Conservation (phyloP, 2,888 invertebrate species). For the Ischnus inquisitorius region DNA sequence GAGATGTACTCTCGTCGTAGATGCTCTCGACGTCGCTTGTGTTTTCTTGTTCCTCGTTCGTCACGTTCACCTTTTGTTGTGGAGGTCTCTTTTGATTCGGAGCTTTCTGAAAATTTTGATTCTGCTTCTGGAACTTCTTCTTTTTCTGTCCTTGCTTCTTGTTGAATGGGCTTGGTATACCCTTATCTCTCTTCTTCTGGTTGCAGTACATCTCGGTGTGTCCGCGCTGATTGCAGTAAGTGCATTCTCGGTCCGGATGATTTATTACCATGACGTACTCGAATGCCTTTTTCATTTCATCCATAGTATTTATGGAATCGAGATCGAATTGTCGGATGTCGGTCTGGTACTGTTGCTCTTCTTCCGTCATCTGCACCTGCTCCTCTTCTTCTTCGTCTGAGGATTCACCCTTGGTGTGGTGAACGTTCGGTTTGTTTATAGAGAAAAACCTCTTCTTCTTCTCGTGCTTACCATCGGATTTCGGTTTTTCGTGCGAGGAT, state of each 20-base stretch:
- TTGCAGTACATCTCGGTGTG: constrained; percentile 52
- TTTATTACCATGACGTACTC: constrained; percentile 53
- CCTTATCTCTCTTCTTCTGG: constrained; percentile 46
- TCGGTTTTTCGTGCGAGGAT: constrained; percentile 28
- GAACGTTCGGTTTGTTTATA: constrained; percentile 38
- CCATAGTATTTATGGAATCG: constrained; percentile 40
- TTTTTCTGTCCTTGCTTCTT: constrained; percentile 31
- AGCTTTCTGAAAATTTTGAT: constrained; percentile 37
- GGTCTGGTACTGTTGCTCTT: constrained; percentile 43
- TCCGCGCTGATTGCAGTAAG: constrained; percentile 41
- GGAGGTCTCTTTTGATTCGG: constrained; percentile 52
- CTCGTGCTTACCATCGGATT: constrained; percentile 15
- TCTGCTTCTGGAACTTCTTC: constrained; percentile 5
- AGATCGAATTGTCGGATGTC: constrained; percentile 45
- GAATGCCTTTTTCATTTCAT: constrained; percentile 35
- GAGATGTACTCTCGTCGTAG: constrained; percentile 43
- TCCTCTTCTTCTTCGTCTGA: constrained; percentile 28
- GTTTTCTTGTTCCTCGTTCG: constrained; percentile 30
- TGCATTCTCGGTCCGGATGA: constrained; percentile 47
- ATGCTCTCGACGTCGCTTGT: constrained; percentile 48
- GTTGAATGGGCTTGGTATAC: constrained; percentile 54
- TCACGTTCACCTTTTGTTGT: constrained; percentile 37
- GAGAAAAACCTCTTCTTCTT: constrained; percentile 27
- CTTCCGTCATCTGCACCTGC: neutral
- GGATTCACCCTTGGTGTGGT: constrained; percentile 23